Evolutionary conservation across 2,113 vertebrate genomes (phyloP), one percentile per base, ranked within the genome.

Genomic region (Myotis lucifugus): DNA sequence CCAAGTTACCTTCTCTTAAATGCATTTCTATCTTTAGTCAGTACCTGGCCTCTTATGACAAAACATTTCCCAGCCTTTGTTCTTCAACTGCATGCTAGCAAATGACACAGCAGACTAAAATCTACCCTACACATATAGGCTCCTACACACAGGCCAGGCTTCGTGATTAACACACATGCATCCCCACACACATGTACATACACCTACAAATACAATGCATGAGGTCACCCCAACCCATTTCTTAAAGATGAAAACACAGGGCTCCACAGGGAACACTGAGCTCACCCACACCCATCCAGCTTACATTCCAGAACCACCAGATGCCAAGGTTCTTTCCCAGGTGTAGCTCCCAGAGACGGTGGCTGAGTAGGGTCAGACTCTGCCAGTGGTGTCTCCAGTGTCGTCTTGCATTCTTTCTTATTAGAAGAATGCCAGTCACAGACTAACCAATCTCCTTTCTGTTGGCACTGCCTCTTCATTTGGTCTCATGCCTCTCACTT

Each of bases 41-140:
- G 56, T 40, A 34, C 59, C 29, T 40, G 32, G 7, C 8, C 29
- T 67, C 32, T 15, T 23, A 85, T 46, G 18, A 34, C 14, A 90
- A 74, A 85, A 19, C 7, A 29, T 25, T 18, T 13, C 25, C n/a
- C 1, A 37, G 32, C 3, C 4, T 72, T 70, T 76, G 42, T 46
- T 90, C 23, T 52, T 40, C 6, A 79, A 10, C 2, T 88, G 15
- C 9, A 19, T 2, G 17, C 59, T 37, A 91, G 56, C 6, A 79
- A 81, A 12, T 37, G 54, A 19, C 48, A 79, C 69, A 54, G 74
- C 69, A 93, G 52, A 32, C 15, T 25, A 2, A 88, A 29, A 67
- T 0, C 2, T 17, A 8, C 14, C 1, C 27, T 29, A 19, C 6
- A 32, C 6, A 5, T 23, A 25, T 5, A 50, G 9, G 69, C 18